A percentile compares a stretch with the other conserved stretches of the same genome.
phyloP scores from a whole-genome alignment of 1,140 invertebrate species.

The Drosophila yakuba region DNA sequence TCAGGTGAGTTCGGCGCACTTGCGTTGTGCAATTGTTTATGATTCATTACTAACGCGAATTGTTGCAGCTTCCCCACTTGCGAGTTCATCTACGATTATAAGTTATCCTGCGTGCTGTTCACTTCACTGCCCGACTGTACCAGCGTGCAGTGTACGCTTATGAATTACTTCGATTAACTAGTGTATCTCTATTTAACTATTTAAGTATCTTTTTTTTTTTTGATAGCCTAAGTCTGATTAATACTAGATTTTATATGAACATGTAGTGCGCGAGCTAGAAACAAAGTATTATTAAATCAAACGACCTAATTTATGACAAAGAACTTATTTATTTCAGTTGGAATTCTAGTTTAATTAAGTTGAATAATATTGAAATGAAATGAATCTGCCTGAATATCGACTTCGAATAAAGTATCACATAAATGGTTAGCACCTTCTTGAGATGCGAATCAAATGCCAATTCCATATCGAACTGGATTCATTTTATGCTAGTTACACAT shows the following conservation, averaged over 20 bases:
- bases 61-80: constrained; percentile 74
- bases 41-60: not conserved
- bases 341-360: not conserved
- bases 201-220: constrained; percentile 45
- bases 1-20: constrained; percentile 50
- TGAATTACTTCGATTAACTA: constrained; percentile 77
- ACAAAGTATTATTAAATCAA: constrained; percentile 34
- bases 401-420: too few relatives aligned
- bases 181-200: constrained; percentile 28
- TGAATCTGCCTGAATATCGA: too few relatives aligned
- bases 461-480: not conserved
- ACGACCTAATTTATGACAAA: constrained; percentile 14
- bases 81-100: constrained; percentile 84
- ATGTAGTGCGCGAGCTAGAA: constrained; percentile 15
- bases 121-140: constrained; percentile 84
- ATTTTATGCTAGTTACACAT: not conserved
- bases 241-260: constrained; percentile 59
- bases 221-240: constrained; percentile 58
- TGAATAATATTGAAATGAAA: too few relatives aligned
- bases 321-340: not conserved
- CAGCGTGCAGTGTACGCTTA: constrained; percentile 79
- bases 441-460: too few relatives aligned
- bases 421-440: too few relatives aligned
- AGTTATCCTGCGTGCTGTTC: constrained; percentile 82
- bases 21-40: not conserved